Evolutionary conservation across 2,113 vertebrate genomes (phyloP), one percentile per base, ranked within the genome.

Genomic region (Numenius arquata): DNA sequence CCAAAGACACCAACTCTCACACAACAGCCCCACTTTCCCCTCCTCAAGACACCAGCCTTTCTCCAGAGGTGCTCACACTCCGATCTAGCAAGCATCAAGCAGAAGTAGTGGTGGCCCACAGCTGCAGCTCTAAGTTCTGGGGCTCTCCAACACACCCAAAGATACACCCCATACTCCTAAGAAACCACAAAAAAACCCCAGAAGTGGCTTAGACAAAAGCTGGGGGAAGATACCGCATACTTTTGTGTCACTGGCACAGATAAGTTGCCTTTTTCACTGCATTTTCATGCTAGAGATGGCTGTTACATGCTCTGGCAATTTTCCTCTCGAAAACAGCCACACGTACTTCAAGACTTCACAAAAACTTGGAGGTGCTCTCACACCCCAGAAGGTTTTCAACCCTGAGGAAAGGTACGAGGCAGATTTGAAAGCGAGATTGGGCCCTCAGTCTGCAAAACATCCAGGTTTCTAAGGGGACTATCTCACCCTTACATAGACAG

Each of bases 351-450:
- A 95, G 78, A 59, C 87, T 91, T 74, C 36, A 70, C 83, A 85
- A 76, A 68, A 92, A 30, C 67, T 40, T 20, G 1, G 15, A 50
- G 70, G 47, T 61, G 52, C 82, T 85, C 41, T 66, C 50, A 36
- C 0, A 0, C 21, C 87, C 52, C 71, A 93, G 78, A 80, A 77
- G 38, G 88, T 43, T 89, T 94, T 63, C 52, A 47, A 16, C 70
- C 90, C 90, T 5, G 52, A 93, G 86, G 90, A 95, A 68, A 96
- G 38, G 32, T 55, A 78, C 2, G 4, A 81, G 22, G 61, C 72
- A 83, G 95, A 97, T 95, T 34, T 52, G 52, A 96, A 93, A 56
- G 71, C 2, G 2, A 91, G 95, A 96, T 95, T 95, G 88, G 53
- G 63, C 53, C 19, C 71, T 89, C 72, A 56, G 80, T 73, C 53